phyloP scores from a whole-genome alignment of 2,888 invertebrate genomes.

The Parnassius orleans region DNA sequence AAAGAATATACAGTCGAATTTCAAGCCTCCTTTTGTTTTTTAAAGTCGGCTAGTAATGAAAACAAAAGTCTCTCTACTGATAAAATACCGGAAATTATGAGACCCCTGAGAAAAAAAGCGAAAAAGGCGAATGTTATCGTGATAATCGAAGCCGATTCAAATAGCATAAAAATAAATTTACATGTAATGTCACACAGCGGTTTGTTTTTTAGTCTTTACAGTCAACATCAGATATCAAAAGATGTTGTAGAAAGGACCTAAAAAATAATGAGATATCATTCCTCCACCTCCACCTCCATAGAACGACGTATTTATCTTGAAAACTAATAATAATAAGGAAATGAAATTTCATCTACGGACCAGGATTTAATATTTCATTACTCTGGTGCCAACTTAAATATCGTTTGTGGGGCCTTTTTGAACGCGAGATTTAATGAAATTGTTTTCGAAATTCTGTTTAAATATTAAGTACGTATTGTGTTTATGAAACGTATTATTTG shows the following conservation, averaged over 20 bases:
- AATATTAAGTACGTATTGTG: no score
- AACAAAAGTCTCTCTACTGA: no score
- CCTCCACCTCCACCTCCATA: background rate
- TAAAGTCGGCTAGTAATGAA: no score
- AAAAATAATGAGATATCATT: conserved; percentile 12
- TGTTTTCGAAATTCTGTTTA: no score
- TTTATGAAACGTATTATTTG: no score
- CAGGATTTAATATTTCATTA: conserved; percentile 24
- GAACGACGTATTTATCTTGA: conserved; percentile 15
- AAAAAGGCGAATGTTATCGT: no score
- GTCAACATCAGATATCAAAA: background rate
- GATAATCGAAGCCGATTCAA: conserved; percentile 1
- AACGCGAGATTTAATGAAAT: background rate
- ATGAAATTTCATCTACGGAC: conserved; percentile 17
- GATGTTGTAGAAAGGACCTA: conserved; percentile 7
- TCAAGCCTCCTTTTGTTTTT: conserved; percentile 23
- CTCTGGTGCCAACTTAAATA: conserved; percentile 14
- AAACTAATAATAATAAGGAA: conserved; percentile 24
- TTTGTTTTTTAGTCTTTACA: conserved; percentile 2
- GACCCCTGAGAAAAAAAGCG: no score
- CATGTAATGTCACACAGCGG: background rate
- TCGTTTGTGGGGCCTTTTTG: conserved; percentile 17
- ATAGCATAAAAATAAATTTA: background rate
- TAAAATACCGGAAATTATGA: no score
- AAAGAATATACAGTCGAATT: conserved; percentile 3